Base-by-base conservation (phyloP, 2,888 invertebrate species). In the Brachynemurus nebulosus region DNA sequence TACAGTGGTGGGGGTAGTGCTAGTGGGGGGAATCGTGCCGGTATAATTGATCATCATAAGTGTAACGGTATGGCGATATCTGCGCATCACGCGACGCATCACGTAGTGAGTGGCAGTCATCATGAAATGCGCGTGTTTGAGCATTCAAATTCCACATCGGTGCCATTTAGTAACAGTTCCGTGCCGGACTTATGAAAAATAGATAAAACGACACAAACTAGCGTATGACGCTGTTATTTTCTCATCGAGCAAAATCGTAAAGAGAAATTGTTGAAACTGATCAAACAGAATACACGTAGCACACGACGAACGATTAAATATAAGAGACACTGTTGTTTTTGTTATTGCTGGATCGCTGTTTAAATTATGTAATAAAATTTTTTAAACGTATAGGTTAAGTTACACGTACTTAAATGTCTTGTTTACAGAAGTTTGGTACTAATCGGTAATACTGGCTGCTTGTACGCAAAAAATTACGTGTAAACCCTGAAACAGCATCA, bases 181-280 rank as follows among this genome's bases (percentile, higher is more conserved):
- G 57, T 62, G 1, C 63, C 62, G 50, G 65, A 64, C 53, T 64
- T 64, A 64, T 65, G 65, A 65, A 63, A 63, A 52, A 58, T 58
- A 50, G 64, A 64, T 48, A 64, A 65, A 59, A 64, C 64, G 57
- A 65, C 65, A 46, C 65, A 65, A 54, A 64, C 64, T 2, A 37
- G 8, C 18, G n/a, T 16, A 12, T 37, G 30, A 4, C n/a, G 5
- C 14, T n/a, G 30, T 30, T 14, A 11, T 30, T 11, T 30, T 30
- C n/a, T 30, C n/a, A 11, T 11, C 9, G 30, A 12, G n/a, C n/a
- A 30, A 9, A 30, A 5, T 30, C 6, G 6, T 30, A 30, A 5
- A 11, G 14, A 8, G 11, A 4, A 30, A 30, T 30, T 30, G 14
- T 30, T 30, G n/a, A n/a, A n/a, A n/a, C n/a, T n/a, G n/a, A n/a